These are phyloP conservation scores for Perithous albicinctus DNA, from an alignment of 2,888 invertebrate genomes.

Conservation along the genomic window DNA sequence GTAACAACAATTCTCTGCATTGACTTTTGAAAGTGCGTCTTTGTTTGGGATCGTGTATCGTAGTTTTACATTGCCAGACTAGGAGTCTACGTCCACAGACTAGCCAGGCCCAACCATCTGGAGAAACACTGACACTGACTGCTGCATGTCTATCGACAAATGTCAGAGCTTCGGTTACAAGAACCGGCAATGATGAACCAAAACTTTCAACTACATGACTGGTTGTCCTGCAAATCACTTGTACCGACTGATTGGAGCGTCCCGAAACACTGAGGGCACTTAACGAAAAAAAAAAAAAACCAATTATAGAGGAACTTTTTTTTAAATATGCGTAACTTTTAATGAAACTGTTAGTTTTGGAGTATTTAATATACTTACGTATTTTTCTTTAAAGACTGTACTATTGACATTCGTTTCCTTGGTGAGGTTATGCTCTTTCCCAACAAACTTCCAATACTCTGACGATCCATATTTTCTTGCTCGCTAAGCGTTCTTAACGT, in stretches of 20 bases:
- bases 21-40: constrained; percentile 87
- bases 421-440: constrained; percentile 78
- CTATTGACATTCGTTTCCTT: constrained; percentile 80
- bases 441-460: constrained; percentile 73
- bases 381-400: constrained; percentile 81
- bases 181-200: constrained; percentile 93
- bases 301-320: background rate
- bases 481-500: background rate
- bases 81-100: constrained; percentile 94
- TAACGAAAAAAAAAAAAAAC: constrained; percentile 28
- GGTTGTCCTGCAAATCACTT: constrained; percentile 91
- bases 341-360: background rate
- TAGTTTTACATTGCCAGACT: constrained; percentile 92
- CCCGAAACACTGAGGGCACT: constrained; percentile 86
- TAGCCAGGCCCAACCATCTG: constrained; percentile 93
- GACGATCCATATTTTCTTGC: constrained; percentile 68
- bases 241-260: constrained; percentile 89
- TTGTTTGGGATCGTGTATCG: constrained; percentile 80
- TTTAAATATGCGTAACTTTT: background rate
- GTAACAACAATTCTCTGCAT: constrained; percentile 94
- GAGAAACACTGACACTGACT: constrained; percentile 88
- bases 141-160: constrained; percentile 89
- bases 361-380: constrained; percentile 75
- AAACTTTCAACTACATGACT: constrained; percentile 91
- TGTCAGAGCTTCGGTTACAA: constrained; percentile 95